Evolutionary conservation across 2,888 invertebrate species (phyloP), one percentile per base, ranked within the genome.

Genomic region (Mimas tiliae): DNA sequence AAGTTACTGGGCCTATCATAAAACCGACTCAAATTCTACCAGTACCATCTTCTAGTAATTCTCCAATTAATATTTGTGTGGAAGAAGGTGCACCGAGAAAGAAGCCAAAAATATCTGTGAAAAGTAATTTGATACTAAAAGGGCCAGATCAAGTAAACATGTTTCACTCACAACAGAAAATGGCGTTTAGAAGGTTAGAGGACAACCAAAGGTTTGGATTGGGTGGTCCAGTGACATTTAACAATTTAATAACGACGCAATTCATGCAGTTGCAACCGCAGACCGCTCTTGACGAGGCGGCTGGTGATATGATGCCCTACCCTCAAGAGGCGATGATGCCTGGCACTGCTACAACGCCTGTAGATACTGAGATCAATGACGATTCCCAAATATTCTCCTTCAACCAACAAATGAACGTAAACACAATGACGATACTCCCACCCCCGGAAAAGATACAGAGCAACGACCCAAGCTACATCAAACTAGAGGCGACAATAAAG

Each of bases 81-180:
- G 92, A 92, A 45, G 93, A 93, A 45, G 88, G 89, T 1, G 81
- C 75, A 50, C 92, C 93, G 0, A 82, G 93, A 38, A 94, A 94
- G 72, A 94, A 94, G 66, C 90, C 94, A 0, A 94, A 94, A 74
- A 94, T 94, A 84, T 94, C 94, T 0, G 94, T 94, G 0, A 94
- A 94, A 77, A 94, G 94, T 72, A 94, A 94, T 72, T 75, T 94
- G 50, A 92, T 94, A 70, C 75, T 94, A 3, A 94, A 94, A 76
- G 94, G 94, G 0, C 94, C 94, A 0, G 93, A 94, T 74, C 91
- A 92, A 69, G 89, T 88, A 34, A 91, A 93, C 70, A 92, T 91
- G 89, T 94, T 94, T 69, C 91, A 94, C 79, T 91, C 92, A 1
- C 93, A 93, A 70, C 93, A 93, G 69, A 91, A 93, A 76, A 90